phyloP scores from a whole-genome alignment of 2,797 vertebrate species.

The Melanotaenia maccullochi region DNA sequence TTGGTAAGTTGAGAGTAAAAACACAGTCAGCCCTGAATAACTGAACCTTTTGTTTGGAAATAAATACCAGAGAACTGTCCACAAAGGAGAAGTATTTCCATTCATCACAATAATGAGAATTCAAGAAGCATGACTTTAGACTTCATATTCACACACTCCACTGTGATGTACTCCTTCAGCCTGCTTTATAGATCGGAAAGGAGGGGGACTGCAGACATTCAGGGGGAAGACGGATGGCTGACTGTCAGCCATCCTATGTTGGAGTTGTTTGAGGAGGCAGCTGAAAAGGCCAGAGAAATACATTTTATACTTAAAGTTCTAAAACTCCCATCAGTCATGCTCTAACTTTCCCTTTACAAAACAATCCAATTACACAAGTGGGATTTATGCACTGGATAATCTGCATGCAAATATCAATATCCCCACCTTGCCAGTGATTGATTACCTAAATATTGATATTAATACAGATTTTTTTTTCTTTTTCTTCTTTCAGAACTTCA shows the following conservation, averaged over 20 bases:
- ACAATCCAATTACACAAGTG: constrained; percentile 15
- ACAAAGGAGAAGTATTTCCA: not conserved
- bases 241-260: constrained; percentile 22
- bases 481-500: too few relatives aligned
- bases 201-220: constrained; percentile 23
- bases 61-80: constrained; percentile 8
- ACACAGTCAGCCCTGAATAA: not conserved
- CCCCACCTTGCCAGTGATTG: not conserved
- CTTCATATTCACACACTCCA: constrained; percentile 31
- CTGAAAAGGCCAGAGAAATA: constrained; percentile 28
- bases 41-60: constrained; percentile 3
- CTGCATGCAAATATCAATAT: constrained; percentile 9
- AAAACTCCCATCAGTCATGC: constrained; percentile 39
- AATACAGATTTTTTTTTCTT: not conserved
- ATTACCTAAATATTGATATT: constrained; percentile 1
- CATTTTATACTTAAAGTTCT: constrained; percentile 18
- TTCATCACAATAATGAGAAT: constrained; percentile 29
- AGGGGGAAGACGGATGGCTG: constrained; percentile 37
- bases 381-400: not conserved
- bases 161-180: constrained; percentile 26
- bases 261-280: constrained; percentile 37
- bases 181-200: constrained; percentile 24
- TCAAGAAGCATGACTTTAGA: constrained; percentile 27
- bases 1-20: constrained; percentile 11
- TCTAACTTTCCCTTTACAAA: constrained; percentile 19